Conservation (phyloP, 2,797 vertebrate species). For the Enteromius radiatus region DNA sequence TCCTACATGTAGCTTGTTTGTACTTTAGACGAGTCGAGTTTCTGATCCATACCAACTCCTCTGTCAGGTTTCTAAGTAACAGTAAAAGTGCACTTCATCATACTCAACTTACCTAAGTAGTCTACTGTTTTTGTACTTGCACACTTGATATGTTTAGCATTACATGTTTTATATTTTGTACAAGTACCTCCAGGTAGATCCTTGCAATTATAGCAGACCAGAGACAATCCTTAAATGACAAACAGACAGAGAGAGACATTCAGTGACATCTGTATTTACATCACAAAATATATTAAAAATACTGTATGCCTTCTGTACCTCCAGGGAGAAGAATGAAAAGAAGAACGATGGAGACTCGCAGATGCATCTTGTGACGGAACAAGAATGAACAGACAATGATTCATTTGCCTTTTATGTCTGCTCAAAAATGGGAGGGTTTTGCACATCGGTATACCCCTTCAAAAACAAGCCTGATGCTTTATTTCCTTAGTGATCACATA, state of each 20-base stretch:
- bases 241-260: not conserved
- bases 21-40: not conserved
- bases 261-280: not conserved
- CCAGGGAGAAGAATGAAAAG: slow-evolving; percentile 4
- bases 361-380: not conserved
- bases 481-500: no score
- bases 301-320: not conserved
- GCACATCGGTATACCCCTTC: not conserved
- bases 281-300: not conserved
- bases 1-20: not conserved
- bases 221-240: not conserved
- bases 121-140: not conserved
- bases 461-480: not conserved
- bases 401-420: not conserved
- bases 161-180: not conserved
- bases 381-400: not conserved
- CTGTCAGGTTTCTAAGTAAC: not conserved
- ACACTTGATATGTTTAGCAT: not conserved
- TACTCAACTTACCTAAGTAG: not conserved
- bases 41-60: not conserved
- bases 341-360: not conserved
- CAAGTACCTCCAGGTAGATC: not conserved
- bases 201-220: not conserved
- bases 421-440: not conserved
- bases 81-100: not conserved